Evolutionary conservation across 2,888 invertebrate genomes (phyloP).

Genomic region (Belgica antarctica): DNA sequence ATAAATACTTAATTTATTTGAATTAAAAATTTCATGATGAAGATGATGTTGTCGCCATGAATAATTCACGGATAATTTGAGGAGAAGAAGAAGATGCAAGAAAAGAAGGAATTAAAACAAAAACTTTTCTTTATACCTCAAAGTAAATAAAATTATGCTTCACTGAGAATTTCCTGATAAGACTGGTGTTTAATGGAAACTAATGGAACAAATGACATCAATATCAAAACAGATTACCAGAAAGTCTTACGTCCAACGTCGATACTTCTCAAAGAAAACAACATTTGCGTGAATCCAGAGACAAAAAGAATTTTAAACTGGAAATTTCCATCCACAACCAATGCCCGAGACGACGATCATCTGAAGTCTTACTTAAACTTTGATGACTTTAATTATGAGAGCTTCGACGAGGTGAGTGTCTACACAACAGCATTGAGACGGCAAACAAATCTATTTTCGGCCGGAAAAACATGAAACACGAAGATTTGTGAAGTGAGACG

Average conservation of each 20-base stretch:
- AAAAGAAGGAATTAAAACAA: not conserved
- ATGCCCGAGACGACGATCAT: not conserved
- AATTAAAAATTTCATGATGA: not conserved
- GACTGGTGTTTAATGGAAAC: conserved; percentile 39
- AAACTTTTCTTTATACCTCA: conserved; percentile 31
- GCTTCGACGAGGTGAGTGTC: conserved; percentile 9
- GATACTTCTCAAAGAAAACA: conserved; percentile 2
- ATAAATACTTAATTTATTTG: not conserved
- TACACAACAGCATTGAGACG: not conserved
- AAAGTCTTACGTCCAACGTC: conserved; percentile 33
- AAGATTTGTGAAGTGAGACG: too few relatives aligned
- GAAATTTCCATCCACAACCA: conserved; percentile 11
- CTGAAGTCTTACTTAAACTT: conserved; percentile 12
- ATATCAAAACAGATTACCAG: conserved; percentile 31
- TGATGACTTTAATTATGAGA: conserved; percentile 16
- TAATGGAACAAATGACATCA: conserved; percentile 39
- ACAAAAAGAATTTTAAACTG: conserved; percentile 43
- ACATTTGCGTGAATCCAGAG: conserved; percentile 11
- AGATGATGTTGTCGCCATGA: conserved; percentile 38
- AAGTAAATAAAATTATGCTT: conserved; percentile 40
- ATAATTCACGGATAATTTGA: conserved; percentile 30
- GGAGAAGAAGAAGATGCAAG: not conserved
- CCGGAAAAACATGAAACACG: not conserved
- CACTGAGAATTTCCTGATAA: conserved; percentile 6
- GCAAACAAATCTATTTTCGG: not conserved